Evolutionary conservation across 1,140 invertebrate genomes (phyloP).

Genomic region (Pachyrhynchus sulphureomaculatus): DNA sequence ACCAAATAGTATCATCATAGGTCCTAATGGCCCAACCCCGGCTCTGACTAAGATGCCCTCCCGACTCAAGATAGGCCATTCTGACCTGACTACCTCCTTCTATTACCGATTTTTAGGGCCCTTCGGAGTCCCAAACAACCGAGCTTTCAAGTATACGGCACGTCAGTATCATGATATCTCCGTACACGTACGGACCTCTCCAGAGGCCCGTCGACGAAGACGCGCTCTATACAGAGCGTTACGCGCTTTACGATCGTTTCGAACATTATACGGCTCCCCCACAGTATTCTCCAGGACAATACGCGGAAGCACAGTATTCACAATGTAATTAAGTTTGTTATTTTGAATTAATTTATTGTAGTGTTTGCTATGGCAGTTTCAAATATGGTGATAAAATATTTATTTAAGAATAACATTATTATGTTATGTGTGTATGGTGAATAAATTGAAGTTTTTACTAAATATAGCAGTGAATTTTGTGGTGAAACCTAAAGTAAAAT

Average conservation of each 20-base stretch:
- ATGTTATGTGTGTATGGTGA: no score
- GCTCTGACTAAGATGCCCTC: conserved; percentile 15
- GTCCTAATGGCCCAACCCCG: not conserved
- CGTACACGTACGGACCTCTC: conserved; percentile 37
- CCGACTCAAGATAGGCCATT: conserved; percentile 12
- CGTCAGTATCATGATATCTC: conserved; percentile 40
- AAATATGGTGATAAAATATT: no score
- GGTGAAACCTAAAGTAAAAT: no score
- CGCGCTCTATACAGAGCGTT: conserved; percentile 11
- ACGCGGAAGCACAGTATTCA: conserved; percentile 23
- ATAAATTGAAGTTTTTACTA: no score
- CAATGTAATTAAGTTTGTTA: conserved; percentile 24
- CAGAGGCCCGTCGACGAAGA: conserved; percentile 31
- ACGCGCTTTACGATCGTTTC: conserved; percentile 31
- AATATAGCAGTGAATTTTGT: no score
- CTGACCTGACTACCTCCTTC: conserved; percentile 6
- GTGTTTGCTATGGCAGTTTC: conserved; percentile 66
- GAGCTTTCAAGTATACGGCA: not conserved
- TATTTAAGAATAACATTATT: no score
- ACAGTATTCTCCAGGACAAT: conserved; percentile 25
- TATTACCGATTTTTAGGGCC: conserved; percentile 27
- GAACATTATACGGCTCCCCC: conserved; percentile 17
- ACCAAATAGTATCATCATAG: no score
- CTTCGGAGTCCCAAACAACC: conserved; percentile 1
- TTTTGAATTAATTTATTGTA: conserved; percentile 37